Conservation (phyloP, 2,113 vertebrate genomes). For the Felis catus region F.catus_Fca126_mat1.0 CM031423.1:7376001-7376500, state of each 20-base stretch:
- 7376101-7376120: background rate
- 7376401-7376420: background rate
- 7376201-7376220: background rate
- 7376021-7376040: background rate
- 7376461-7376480: too few relatives aligned
- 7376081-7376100: background rate
- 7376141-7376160: background rate
- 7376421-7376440: background rate
- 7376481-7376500: too few relatives aligned
- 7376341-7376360: background rate
- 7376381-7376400: background rate
- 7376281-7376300: background rate
- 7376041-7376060: background rate
- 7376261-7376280: background rate
- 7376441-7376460: too few relatives aligned
- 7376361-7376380: background rate
- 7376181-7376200: background rate
- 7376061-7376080: background rate
- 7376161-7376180: background rate
- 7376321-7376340: background rate
- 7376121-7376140: background rate
- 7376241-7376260: background rate
- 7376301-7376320: background rate
- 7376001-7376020: background rate
- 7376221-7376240: background rate